Percentiles rank a stretch among this genome's conserved stretches.
These are phyloP conservation scores for Syrmaticus mikado DNA, from an alignment of 2,113 vertebrate species.

Conservation along the genomic window DNA sequence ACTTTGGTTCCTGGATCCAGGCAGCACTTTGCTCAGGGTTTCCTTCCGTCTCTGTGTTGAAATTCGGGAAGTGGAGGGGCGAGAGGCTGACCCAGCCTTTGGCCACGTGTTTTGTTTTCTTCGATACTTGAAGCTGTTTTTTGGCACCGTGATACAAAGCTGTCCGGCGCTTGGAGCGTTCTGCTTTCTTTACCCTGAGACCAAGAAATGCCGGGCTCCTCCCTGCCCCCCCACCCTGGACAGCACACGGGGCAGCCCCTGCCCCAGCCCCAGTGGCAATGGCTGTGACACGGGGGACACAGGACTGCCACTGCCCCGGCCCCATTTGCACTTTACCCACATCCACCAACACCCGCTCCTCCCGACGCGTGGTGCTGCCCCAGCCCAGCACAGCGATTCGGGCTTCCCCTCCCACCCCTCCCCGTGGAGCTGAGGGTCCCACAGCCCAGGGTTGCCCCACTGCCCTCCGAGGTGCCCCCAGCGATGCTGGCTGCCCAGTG, in stretches of 20 bases:
- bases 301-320: neutral
- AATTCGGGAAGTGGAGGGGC: neutral
- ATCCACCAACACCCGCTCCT: rapidly evolving
- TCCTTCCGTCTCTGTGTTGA: conserved; percentile 58
- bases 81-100: conserved; percentile 36
- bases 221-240: neutral
- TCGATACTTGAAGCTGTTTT: conserved; percentile 63
- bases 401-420: neutral
- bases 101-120: conserved; percentile 44
- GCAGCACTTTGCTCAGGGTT: conserved; percentile 66
- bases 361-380: neutral
- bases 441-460: neutral
- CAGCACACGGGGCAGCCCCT: neutral
- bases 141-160: conserved; percentile 16
- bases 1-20: conserved; percentile 19
- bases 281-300: neutral
- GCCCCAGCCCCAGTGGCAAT: neutral
- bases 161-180: neutral
- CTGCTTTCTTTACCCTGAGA: neutral
- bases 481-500: neutral
- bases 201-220: neutral
- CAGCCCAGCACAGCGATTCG: neutral
- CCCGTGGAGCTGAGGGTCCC: neutral
- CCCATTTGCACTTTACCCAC: conserved; percentile 63
- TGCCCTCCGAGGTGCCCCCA: neutral